Evolutionary conservation across 2,888 invertebrate species (phyloP).

Genomic region (Leptopilina myrica): DNA sequence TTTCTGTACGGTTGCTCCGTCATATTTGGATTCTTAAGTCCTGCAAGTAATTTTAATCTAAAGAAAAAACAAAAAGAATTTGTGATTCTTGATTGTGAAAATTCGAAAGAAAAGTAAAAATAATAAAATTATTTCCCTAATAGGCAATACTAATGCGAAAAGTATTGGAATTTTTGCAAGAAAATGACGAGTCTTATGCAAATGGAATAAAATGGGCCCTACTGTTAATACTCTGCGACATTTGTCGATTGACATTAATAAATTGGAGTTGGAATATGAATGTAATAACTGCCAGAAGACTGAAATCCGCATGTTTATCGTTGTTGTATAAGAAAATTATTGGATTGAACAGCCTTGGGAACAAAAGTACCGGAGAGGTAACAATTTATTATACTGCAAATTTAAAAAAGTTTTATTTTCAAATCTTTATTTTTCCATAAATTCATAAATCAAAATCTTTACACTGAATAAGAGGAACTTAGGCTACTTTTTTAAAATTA

Average conservation of each 20-base stretch:
- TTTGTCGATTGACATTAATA: constrained; percentile 76
- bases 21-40: constrained; percentile 77
- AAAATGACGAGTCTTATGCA: constrained; percentile 70
- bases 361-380: constrained; percentile 76
- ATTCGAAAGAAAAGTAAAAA: neutral
- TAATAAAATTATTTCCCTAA: constrained; percentile 32
- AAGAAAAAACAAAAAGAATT: neutral
- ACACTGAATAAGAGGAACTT: too few species aligned
- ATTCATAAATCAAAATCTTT: too few species aligned
- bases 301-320: constrained; percentile 73
- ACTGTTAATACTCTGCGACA: constrained; percentile 76
- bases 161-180: constrained; percentile 75
- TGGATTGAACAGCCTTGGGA: constrained; percentile 73
- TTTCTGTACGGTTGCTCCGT: constrained; percentile 75
- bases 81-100: neutral
- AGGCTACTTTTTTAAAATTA: too few species aligned
- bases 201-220: constrained; percentile 77
- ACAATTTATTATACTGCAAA: too few species aligned
- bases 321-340: constrained; percentile 74
- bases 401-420: too few species aligned
- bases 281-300: constrained; percentile 75
- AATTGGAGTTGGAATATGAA: constrained; percentile 78
- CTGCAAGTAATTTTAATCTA: constrained; percentile 73
- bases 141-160: constrained; percentile 77
- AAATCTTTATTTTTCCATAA: too few species aligned